Evolutionary conservation across 1,140 invertebrate genomes (phyloP).

Genomic region (Thaumetopoea pityocampa): DNA sequence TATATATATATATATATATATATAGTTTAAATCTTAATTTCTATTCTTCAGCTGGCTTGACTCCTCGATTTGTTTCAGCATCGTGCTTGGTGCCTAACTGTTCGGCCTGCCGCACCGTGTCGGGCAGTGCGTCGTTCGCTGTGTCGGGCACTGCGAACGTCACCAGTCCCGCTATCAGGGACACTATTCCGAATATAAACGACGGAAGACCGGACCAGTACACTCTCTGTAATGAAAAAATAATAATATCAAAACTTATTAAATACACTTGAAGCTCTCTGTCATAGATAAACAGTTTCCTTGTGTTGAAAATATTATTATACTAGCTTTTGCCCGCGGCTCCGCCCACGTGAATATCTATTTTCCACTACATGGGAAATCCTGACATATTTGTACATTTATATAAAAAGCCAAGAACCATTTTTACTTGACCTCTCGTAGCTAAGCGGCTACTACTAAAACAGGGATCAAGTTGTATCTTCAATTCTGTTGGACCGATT

Average conservation of each 20-base stretch:
- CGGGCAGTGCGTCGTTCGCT: conserved; percentile 45
- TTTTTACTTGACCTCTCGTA: no score
- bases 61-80: neutral
- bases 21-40: no score
- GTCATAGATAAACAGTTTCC: neutral
- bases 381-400: no score
- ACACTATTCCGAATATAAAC: conserved; percentile 35
- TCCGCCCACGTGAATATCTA: no score
- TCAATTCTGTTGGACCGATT: no score
- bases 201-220: conserved; percentile 51
- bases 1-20: neutral
- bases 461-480: no score
- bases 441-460: no score
- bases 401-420: no score
- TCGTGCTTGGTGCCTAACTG: conserved; percentile 31
- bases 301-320: neutral
- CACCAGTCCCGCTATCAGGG: conserved; percentile 40
- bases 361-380: no score
- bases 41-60: no score
- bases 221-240: conserved; percentile 31
- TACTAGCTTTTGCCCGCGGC: no score
- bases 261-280: neutral
- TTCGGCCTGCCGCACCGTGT: conserved; percentile 55
- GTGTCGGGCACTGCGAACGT: conserved; percentile 52
- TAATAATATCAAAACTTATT: neutral